Conservation (phyloP, 92 coral and sea anemone species). For the Palythoa grandis region DNA sequence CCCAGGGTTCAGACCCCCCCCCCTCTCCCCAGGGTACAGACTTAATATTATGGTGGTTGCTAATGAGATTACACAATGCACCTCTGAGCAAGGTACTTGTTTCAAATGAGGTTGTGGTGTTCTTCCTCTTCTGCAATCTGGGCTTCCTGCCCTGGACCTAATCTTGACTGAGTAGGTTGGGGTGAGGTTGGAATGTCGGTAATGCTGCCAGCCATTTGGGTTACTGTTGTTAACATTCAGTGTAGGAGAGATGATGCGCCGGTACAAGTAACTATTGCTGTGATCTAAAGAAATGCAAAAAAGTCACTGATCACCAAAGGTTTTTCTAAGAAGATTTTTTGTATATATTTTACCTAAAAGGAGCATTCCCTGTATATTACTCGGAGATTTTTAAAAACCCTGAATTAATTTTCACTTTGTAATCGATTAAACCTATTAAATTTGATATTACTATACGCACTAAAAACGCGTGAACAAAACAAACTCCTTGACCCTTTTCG, state of each 20-base stretch:
- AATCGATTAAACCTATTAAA: too few relatives aligned
- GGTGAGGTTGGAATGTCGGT: constrained; percentile 67
- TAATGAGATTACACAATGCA: background rate
- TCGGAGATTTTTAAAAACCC: too few relatives aligned
- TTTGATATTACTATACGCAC: too few relatives aligned
- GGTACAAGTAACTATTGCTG: constrained; percentile 62
- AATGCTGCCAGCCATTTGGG: constrained; percentile 63
- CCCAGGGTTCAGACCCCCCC: too few relatives aligned
- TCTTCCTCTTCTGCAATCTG: constrained; percentile 56
- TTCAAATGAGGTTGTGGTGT: constrained; percentile 58
- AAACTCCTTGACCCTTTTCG: too few relatives aligned
- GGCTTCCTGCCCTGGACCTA: constrained; percentile 62
- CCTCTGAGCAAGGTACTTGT: background rate
- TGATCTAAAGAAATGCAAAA: constrained; percentile 14
- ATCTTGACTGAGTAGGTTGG: constrained; percentile 35
- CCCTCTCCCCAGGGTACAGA: too few relatives aligned
- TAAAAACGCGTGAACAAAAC: too few relatives aligned
- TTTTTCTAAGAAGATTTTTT: too few relatives aligned
- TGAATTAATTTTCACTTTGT: too few relatives aligned
- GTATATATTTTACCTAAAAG: too few relatives aligned
- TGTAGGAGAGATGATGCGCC: constrained; percentile 76
- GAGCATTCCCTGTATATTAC: too few relatives aligned
- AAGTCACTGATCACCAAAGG: background rate
- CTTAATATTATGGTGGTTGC: too few relatives aligned
- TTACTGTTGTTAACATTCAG: constrained; percentile 56